Evolutionary conservation across 2,888 invertebrate species (phyloP).

Genomic region (Bombylius major): DNA sequence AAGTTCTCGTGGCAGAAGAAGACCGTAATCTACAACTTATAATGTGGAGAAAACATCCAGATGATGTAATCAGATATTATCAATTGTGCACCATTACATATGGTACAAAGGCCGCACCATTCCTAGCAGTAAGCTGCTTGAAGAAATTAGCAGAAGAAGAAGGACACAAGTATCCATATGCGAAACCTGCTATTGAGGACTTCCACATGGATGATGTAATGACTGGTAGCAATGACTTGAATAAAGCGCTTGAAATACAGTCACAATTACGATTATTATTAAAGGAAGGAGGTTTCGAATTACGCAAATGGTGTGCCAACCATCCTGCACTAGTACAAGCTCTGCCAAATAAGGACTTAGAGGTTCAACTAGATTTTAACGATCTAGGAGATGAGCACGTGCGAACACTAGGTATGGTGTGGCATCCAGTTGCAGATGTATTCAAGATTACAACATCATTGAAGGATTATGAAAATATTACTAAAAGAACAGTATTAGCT

Average conservation of each 20-base stretch:
- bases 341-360: neutral
- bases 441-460: neutral
- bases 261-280: neutral
- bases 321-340: neutral
- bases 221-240: neutral
- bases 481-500: neutral
- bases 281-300: neutral
- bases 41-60: neutral
- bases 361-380: neutral
- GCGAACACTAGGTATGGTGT: neutral
- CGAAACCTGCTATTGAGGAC: neutral
- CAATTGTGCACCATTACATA: neutral
- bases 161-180: neutral
- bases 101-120: neutral
- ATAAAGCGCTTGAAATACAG: neutral
- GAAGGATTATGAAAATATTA: neutral
- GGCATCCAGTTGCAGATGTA: neutral
- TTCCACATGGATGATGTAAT: slow-evolving; percentile 5
- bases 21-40: neutral
- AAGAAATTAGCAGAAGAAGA: neutral
- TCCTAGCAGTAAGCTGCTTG: neutral
- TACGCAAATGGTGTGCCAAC: neutral
- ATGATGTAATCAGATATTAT: neutral
- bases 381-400: neutral
- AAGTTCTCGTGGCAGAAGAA: neutral